Conservation (phyloP, 1,140 invertebrate species). For the Calliopsis andreniformis region DNA sequence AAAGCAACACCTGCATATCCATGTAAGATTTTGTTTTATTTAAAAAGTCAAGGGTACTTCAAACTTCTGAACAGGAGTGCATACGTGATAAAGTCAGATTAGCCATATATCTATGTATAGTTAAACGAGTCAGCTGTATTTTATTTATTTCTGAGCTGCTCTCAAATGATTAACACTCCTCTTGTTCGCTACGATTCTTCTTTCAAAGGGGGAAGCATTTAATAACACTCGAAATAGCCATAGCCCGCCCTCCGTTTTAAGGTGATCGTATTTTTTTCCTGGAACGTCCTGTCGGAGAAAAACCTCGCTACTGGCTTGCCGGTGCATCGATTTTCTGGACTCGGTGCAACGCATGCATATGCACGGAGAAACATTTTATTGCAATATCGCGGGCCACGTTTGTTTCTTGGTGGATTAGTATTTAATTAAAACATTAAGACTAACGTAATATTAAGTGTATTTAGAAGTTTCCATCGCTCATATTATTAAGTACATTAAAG, state of each 20-base stretch:
- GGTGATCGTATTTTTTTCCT: conserved; percentile 30
- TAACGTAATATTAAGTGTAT: too few relatives aligned
- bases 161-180: not conserved
- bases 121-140: not conserved
- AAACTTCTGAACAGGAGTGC: too few relatives aligned
- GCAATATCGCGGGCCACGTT: not conserved
- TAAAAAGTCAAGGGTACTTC: too few relatives aligned
- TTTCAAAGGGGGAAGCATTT: not conserved
- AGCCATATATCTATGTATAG: not conserved
- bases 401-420: not conserved
- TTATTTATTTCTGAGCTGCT: too few relatives aligned
- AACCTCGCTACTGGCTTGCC: not conserved
- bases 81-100: not conserved
- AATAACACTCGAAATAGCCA: not conserved
- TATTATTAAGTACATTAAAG: too few relatives aligned
- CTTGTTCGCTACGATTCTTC: not conserved
- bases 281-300: conserved; percentile 37
- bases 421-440: conserved; percentile 16
- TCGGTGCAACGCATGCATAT: conserved; percentile 51
- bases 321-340: conserved; percentile 52
- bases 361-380: conserved; percentile 57
- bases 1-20: too few relatives aligned
- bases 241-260: not conserved
- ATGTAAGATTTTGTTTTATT: too few relatives aligned
- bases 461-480: too few relatives aligned